Conservation (phyloP, 2,888 invertebrate species). For the Parnassius glacialis region DNA sequence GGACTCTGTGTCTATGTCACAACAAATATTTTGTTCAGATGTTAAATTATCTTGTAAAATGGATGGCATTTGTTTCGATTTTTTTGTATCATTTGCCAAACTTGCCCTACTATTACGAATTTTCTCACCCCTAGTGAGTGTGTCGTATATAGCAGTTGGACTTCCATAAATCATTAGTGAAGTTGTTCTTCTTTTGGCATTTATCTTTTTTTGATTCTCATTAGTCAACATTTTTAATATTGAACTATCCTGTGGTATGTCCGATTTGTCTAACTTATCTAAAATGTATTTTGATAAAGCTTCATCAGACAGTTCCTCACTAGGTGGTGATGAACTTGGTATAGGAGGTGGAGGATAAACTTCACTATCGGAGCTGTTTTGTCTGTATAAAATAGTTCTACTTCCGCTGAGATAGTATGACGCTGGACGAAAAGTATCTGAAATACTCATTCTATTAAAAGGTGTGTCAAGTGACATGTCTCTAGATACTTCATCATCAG, state of each 20-base stretch:
- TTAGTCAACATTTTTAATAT: conserved; percentile 73
- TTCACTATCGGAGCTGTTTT: conserved; percentile 91
- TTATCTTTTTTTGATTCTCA: conserved; percentile 71
- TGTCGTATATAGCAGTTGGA: conserved; percentile 75
- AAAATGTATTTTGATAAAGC: conserved; percentile 73
- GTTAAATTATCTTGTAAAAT: conserved; percentile 54
- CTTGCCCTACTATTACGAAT: conserved; percentile 71
- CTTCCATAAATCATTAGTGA: conserved; percentile 78
- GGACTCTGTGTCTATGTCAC: conserved; percentile 69
- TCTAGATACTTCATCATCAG: conserved; percentile 90
- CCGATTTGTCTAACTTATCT: conserved; percentile 76
- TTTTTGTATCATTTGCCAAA: conserved; percentile 60
- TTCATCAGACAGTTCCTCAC: conserved; percentile 86
- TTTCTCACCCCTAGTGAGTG: conserved; percentile 74
- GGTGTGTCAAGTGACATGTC: conserved; percentile 86
- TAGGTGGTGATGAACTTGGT: conserved; percentile 87
- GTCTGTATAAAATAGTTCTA: conserved; percentile 83
- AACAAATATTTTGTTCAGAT: conserved; percentile 61
- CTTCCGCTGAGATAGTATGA: conserved; percentile 91
- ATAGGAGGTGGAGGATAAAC: conserved; percentile 89
- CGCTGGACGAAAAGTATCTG: conserved; percentile 93
- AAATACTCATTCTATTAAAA: conserved; percentile 87
- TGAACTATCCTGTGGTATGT: conserved; percentile 71
- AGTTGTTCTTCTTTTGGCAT: conserved; percentile 70
- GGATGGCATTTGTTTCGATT: conserved; percentile 46